These are phyloP conservation scores for Tragelaphus strepsiceros DNA, from an alignment of 2,113 vertebrate genomes.

Conservation along the genomic window DNA sequence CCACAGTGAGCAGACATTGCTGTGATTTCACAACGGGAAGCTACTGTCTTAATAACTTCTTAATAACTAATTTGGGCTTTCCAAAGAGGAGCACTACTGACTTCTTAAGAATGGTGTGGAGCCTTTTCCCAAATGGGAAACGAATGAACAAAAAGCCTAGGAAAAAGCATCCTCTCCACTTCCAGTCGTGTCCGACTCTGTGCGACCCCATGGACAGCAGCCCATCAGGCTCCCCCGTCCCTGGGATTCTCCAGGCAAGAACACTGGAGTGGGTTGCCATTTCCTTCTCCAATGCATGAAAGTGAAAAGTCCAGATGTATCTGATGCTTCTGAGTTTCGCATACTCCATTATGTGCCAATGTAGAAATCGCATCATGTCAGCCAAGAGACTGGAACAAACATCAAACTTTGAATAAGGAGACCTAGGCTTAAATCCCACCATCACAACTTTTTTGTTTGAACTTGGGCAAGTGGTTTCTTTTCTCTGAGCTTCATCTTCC, in stretches of 20 bases:
- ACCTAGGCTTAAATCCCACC: background rate
- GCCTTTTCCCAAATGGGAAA: background rate
- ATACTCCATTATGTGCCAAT: background rate
- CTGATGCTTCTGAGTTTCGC: background rate
- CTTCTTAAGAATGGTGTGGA: constrained; percentile 52
- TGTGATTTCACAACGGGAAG: constrained; percentile 44
- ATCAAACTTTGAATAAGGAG: background rate
- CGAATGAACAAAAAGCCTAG: background rate
- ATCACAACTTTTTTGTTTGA: background rate
- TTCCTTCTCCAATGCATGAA: too few species aligned
- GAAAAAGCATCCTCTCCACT: background rate
- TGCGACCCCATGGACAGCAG: too few species aligned
- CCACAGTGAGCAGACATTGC: background rate
- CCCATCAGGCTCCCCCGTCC: too few species aligned
- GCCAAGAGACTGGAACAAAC: background rate
- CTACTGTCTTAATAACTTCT: constrained; percentile 33
- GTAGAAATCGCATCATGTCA: background rate
- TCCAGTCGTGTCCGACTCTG: background rate
- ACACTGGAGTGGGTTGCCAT: too few species aligned
- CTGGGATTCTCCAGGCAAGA: too few species aligned
- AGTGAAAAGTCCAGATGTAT: background rate
- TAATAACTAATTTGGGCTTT: background rate
- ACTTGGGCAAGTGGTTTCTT: background rate
- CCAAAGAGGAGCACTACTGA: constrained; percentile 11
- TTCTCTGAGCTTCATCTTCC: background rate